phyloP scores from a whole-genome alignment of 2,888 invertebrate genomes.

The Melanchra persicariae region DNA sequence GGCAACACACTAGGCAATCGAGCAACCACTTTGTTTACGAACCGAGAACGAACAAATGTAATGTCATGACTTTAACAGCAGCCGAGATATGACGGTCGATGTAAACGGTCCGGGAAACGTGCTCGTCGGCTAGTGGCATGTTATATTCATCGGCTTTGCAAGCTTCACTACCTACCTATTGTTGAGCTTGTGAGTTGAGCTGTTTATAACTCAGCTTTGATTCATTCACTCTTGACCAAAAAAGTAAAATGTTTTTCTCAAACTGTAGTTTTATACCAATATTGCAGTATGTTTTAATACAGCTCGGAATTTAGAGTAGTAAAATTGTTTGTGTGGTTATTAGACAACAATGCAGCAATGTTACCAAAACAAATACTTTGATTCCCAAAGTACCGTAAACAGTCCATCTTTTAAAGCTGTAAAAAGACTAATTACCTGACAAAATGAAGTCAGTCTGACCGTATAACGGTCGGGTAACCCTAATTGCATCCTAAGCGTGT shows the following conservation, averaged over 20 bases:
- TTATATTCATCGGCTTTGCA: constrained; percentile 51
- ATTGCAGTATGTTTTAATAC: background rate
- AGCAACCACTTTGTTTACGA: constrained; percentile 54
- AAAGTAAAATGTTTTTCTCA: background rate
- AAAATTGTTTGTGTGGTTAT: background rate
- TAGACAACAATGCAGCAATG: background rate
- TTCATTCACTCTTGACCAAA: background rate
- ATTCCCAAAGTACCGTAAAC: constrained; percentile 14
- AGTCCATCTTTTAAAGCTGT: constrained; percentile 4
- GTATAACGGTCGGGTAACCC: constrained; percentile 56
- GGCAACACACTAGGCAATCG: constrained; percentile 44
- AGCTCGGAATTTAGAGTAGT: background rate
- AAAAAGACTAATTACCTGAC: constrained; percentile 52
- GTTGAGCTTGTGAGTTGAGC: constrained; percentile 15
- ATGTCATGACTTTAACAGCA: constrained; percentile 52
- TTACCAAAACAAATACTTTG: constrained; percentile 21
- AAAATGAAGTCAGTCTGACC: constrained; percentile 35
- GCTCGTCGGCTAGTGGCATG: constrained; percentile 16
- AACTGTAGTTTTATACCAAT: background rate
- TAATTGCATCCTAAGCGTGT: constrained; percentile 50
- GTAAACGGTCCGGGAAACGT: constrained; percentile 46
- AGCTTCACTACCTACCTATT: constrained; percentile 17
- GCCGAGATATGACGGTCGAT: constrained; percentile 58
- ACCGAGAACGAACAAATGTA: constrained; percentile 51
- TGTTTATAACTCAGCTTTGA: background rate